Evolutionary conservation across 2,113 vertebrate species (phyloP), one percentile per base, ranked within the genome.

Genomic region (Muntiacus reevesi): DNA sequence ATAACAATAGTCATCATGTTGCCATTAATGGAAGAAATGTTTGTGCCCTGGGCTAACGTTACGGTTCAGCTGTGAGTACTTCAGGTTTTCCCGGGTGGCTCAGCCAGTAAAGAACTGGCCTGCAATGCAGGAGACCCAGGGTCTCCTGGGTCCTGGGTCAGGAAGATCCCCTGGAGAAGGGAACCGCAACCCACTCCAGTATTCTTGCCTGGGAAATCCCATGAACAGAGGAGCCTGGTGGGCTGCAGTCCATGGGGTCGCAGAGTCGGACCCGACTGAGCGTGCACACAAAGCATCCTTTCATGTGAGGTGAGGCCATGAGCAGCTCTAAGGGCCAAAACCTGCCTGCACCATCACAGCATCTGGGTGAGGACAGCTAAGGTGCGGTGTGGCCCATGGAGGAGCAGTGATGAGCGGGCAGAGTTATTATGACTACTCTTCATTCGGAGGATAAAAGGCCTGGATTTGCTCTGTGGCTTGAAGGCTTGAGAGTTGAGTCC

Each of bases 1-100:
- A 3, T 43, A 7, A 40, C 19, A 1, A 3, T 1, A 25, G 33
- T 40, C n/a, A 9, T 2, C 21, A 5, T 2, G 30, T 33, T 2
- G n/a, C 52, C 50, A 14, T 36, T 27, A 27, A n/a, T 15, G 81
- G n/a, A 25, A 36, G 52, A 15, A 19, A 16, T 6, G 52, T 16
- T 40, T 27, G 5, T 2, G 52, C 52, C 52, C 23, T 2, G 81
- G 81, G 81, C 81, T 55, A 5, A 25, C 25, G 2, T 8, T 12
- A 0, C 2, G 33, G 33, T 4, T 36, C 21, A 2, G 19, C 81
- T 25, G 21, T 36, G 81, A 83, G 71, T 0, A 14, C 23, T 15
- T 43, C 36, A 76, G 40, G 40, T 2, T 7, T 27, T 27, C 36
- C 36, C 23, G 27, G 40, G 12, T 7, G 36, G 40, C 6, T 14